A percentile compares a stretch with the other conserved stretches of the same genome.
These are phyloP conservation scores for Gadus chalcogrammus DNA, from an alignment of 2,113 vertebrate genomes.

Conservation along the genomic window DNA sequence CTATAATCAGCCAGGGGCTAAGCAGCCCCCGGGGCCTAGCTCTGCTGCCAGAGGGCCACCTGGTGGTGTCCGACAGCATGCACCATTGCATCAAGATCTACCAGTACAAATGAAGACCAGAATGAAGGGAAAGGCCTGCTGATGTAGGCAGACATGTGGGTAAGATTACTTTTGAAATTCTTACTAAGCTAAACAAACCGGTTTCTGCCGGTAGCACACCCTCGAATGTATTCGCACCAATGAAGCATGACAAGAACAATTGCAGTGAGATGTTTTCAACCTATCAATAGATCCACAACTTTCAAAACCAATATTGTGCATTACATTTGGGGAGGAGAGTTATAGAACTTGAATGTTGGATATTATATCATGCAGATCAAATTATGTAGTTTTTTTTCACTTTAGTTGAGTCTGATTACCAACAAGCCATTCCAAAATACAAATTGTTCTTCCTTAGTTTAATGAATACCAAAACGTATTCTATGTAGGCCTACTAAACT, in stretches of 20 bases:
- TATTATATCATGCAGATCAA: too few relatives aligned
- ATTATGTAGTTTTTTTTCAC: too few relatives aligned
- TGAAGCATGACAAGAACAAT: not conserved
- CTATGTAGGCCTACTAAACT: too few relatives aligned
- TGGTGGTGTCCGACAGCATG: conserved; percentile 79
- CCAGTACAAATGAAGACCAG: conserved; percentile 61
- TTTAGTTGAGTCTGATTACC: too few relatives aligned
- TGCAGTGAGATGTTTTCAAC: too few relatives aligned
- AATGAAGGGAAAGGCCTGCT: not conserved
- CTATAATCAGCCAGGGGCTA: conserved; percentile 66
- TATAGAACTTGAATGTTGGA: too few relatives aligned
- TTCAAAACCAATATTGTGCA: too few relatives aligned
- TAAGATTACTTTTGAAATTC: not conserved
- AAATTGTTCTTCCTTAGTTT: too few relatives aligned
- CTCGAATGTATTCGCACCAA: not conserved
- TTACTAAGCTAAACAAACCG: not conserved
- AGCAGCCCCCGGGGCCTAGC: conserved; percentile 76
- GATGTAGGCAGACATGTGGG: not conserved
- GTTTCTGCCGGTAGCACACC: not conserved
- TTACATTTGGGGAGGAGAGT: too few relatives aligned
- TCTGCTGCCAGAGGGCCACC: conserved; percentile 64
- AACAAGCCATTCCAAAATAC: too few relatives aligned
- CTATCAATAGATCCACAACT: too few relatives aligned
- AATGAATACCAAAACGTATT: too few relatives aligned
- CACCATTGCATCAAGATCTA: conserved; percentile 80